These are phyloP conservation scores for Odontomyia ornata DNA, from an alignment of 2,888 invertebrate genomes.

Conservation along the genomic window DNA sequence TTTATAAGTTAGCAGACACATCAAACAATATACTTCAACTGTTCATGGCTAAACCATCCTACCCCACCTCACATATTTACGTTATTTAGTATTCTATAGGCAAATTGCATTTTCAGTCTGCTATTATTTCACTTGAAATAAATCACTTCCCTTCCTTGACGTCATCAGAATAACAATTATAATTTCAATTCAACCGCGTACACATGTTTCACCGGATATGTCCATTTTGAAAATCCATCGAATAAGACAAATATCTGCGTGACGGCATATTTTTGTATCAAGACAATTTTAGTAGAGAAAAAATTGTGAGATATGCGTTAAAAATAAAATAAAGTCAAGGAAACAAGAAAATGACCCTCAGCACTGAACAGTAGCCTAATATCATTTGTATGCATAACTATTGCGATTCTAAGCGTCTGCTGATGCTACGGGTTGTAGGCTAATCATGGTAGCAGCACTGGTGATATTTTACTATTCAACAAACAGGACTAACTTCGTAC, in stretches of 20 bases:
- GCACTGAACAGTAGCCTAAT: background rate
- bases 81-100: slow-evolving; percentile 43
- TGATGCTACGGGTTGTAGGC: background rate
- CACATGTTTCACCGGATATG: slow-evolving; percentile 35
- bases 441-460: background rate
- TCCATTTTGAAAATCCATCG: slow-evolving; percentile 32
- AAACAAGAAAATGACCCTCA: background rate
- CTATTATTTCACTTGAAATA: slow-evolving; percentile 51
- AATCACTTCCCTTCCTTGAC: slow-evolving; percentile 50
- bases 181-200: slow-evolving; percentile 24
- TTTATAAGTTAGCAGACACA: background rate
- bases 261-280: background rate
- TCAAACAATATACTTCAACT: background rate
- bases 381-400: slow-evolving; percentile 20
- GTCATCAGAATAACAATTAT: slow-evolving; percentile 47
- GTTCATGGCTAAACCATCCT: background rate
- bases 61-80: slow-evolving; percentile 17
- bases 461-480: background rate
- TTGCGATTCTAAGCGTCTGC: slow-evolving; percentile 22
- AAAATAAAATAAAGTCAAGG: background rate
- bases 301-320: background rate
- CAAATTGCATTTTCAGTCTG: slow-evolving; percentile 46
- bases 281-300: background rate
- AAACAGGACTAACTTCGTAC: slow-evolving; percentile 23
- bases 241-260: slow-evolving; percentile 24